Evolutionary conservation across 2,797 vertebrate species (phyloP), one percentile per base, ranked within the genome.

Genomic region (Prunella strophiata): DNA sequence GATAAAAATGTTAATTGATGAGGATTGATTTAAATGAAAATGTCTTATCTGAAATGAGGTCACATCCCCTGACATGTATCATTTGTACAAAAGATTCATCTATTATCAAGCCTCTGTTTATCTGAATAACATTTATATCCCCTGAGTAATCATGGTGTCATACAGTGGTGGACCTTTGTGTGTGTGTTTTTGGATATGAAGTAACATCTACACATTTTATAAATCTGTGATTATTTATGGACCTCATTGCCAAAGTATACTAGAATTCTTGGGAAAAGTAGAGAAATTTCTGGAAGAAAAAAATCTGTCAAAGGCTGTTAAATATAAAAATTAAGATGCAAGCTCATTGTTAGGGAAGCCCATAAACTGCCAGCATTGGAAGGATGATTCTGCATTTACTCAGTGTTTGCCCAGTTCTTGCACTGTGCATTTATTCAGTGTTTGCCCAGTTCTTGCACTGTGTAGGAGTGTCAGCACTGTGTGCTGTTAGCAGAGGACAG

Each of bases 41-140:
- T 70, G 71, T 57, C 82, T 84, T 89, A 70, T 43, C 85, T 94
- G 84, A 92, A 92, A 94, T 76, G 89, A 96, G 81, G 70, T 91
- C 89, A 65, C 34, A 45, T 92, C 51, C 66, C 48, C 62, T 92
- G 92, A 89, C 81, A 79, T 77, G 38, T 75, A 74, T 93, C 16
- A 87, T 91, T 93, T 91, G 79, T 75, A 84, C 48, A 26, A 91
- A 91, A 85, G 62, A 52, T 34, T 94, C 70, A 88, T 80, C 65
- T 94, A 59, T 95, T 95, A 89, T 36, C 87, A 65, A 89, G 34
- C 65, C 78, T 59, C 19, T 91, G 70, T 91, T 92, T 86, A 57
- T 85, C 76, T 73, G 58, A 84, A 17, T 95, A 91, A 84, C 70
- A 32, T 95, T 88, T 63, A 40, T 81, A 58, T 91, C 84, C 85